These are phyloP conservation scores for Calvadosia cruxmelitensis DNA, from an alignment of 30 jellyfish, hydroid and myxozoan species.

Conservation along the genomic window DNA sequence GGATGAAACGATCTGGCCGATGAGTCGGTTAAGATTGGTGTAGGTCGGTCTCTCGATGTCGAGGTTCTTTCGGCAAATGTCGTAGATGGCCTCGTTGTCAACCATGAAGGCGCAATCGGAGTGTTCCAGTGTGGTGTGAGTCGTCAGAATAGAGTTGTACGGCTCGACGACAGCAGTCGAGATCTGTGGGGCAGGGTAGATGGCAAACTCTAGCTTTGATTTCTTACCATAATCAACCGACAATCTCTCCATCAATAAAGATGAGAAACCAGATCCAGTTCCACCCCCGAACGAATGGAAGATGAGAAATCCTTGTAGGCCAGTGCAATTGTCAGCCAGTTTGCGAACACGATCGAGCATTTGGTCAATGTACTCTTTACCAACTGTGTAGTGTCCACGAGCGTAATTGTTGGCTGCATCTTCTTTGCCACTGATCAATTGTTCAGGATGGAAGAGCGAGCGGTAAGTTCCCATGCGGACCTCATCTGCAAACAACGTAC, in stretches of 20 bases:
- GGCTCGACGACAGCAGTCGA: slow-evolving; percentile 29
- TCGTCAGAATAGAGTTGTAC: slow-evolving; percentile 10
- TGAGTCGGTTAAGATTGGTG: slow-evolving; percentile 75
- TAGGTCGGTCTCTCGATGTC: slow-evolving; percentile 81
- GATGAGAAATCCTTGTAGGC: slow-evolving; percentile 18
- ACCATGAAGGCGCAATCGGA: slow-evolving; percentile 84
- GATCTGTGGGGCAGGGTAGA: too few species aligned
- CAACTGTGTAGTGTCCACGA: slow-evolving; percentile 37
- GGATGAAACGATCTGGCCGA: too few species aligned
- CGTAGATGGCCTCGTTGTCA: too few species aligned
- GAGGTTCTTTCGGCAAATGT: slow-evolving; percentile 60
- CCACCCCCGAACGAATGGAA: slow-evolving; percentile 21
- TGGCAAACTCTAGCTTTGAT: too few species aligned
- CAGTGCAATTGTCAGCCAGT: slow-evolving; percentile 17
- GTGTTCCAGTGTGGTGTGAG: slow-evolving; percentile 52
- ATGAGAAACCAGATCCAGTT: slow-evolving; percentile 23
- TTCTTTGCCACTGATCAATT: slow-evolving; percentile 1
- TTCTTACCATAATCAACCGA: slow-evolving; percentile 17
- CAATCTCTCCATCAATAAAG: slow-evolving; percentile 11
- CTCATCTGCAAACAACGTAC: slow-evolving; percentile 4
- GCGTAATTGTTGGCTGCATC: slow-evolving; percentile 17
- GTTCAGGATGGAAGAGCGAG: neutral
- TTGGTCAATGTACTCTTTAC: slow-evolving; percentile 15
- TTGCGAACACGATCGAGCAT: slow-evolving; percentile 14
- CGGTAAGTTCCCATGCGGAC: slow-evolving; percentile 14